Evolutionary conservation across 2,113 vertebrate genomes (phyloP).

Genomic region (Cavia aperea): DNA sequence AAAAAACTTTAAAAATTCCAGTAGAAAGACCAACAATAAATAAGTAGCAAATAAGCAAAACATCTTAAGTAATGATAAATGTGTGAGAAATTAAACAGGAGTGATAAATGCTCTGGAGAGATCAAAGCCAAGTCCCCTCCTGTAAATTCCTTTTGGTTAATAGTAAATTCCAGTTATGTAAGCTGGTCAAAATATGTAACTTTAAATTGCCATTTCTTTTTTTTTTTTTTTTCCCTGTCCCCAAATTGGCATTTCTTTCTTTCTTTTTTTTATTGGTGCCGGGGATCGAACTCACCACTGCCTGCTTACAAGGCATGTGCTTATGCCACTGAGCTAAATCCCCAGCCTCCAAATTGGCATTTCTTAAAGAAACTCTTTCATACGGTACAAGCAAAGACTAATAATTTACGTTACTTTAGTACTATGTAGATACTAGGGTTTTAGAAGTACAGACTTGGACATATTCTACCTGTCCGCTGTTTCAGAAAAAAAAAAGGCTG

Average conservation of each 20-base stretch:
- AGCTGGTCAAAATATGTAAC: background rate
- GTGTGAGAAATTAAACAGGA: background rate
- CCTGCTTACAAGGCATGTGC: no score
- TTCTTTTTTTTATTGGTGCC: no score
- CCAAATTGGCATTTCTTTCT: background rate
- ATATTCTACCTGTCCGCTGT: background rate
- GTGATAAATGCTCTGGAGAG: background rate
- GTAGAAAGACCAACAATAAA: background rate
- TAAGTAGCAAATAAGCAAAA: background rate
- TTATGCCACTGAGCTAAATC: no score
- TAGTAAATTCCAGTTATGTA: slow-evolving; percentile 12
- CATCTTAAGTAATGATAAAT: slow-evolving; percentile 16
- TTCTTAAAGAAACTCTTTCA: slow-evolving; percentile 10
- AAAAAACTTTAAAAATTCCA: background rate
- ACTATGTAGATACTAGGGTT: background rate
- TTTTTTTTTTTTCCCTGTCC: no score
- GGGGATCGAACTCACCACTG: no score
- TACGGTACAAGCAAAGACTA: background rate
- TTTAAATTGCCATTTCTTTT: slow-evolving; percentile 26
- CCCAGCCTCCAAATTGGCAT: slow-evolving; percentile 7
- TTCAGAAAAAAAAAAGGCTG: background rate
- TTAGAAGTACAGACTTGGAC: background rate
- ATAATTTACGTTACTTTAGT: background rate
- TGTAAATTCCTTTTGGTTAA: background rate
- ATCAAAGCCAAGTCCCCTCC: background rate